These are phyloP conservation scores for Meriones unguiculatus DNA, from an alignment of 2,113 vertebrate species.

Conservation along the genomic window DNA sequence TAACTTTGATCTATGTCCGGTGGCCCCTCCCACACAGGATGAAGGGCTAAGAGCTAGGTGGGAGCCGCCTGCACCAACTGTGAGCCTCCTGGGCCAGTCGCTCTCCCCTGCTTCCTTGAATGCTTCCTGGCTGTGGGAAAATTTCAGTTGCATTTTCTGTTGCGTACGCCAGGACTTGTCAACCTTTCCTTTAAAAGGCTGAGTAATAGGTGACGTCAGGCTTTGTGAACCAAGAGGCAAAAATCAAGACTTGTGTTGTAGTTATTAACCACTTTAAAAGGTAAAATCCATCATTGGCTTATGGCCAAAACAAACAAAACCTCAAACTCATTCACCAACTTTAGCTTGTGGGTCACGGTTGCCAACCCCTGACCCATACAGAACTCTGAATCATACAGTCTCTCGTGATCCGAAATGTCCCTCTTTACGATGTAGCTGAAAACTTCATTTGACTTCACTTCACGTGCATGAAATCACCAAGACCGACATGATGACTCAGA, in stretches of 20 bases:
- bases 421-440: not conserved
- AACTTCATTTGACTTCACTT: not conserved
- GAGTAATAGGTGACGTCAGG: not conserved
- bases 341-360: not conserved
- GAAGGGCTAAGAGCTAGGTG: not conserved
- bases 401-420: not conserved
- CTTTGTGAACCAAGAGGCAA: conserved; percentile 42
- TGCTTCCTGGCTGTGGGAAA: not conserved
- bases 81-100: not conserved
- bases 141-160: not conserved
- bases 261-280: not conserved
- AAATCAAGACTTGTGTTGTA: conserved; percentile 1
- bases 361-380: not conserved
- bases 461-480: not conserved
- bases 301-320: not conserved
- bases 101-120: not conserved
- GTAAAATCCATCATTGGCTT: not conserved
- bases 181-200: not conserved
- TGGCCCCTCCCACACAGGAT: not conserved
- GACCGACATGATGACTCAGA: not conserved
- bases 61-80: not conserved
- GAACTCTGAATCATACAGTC: not conserved
- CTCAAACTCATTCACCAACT: not conserved
- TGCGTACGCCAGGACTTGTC: not conserved
- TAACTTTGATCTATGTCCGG: not conserved